These are phyloP conservation scores for Aptenodytes patagonicus DNA, from an alignment of 2,113 vertebrate genomes.

Conservation along the genomic window DNA sequence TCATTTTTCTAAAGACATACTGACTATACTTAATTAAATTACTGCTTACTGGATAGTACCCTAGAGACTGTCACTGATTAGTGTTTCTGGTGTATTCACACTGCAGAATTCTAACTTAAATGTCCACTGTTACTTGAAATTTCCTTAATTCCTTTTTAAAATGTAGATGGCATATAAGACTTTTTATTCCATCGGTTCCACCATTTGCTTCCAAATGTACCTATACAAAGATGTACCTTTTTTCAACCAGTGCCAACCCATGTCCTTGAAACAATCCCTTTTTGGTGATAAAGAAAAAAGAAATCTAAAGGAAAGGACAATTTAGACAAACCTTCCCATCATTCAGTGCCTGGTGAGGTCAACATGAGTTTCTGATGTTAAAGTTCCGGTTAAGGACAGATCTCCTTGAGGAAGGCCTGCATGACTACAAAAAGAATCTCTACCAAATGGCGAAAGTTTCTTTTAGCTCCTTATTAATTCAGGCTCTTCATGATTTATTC, in stretches of 20 bases:
- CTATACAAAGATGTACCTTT: not conserved
- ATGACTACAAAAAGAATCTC: not conserved
- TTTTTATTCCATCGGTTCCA: not conserved
- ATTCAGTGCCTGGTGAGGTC: not conserved
- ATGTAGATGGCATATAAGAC: not conserved
- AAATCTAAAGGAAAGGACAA: not conserved
- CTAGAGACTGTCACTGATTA: not conserved
- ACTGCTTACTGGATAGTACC: not conserved
- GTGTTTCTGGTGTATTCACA: not conserved
- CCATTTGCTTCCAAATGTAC: not conserved
- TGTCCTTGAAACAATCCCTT: not conserved
- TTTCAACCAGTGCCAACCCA: not conserved
- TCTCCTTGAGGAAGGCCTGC: not conserved
- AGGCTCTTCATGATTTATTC: not conserved
- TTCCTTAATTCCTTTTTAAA: not conserved
- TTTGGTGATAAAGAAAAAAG: not conserved
- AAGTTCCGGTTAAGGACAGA: not conserved
- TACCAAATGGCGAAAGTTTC: not conserved
- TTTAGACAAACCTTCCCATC: not conserved
- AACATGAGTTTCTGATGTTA: not conserved
- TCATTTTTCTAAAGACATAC: not conserved
- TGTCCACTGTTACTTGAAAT: not conserved
- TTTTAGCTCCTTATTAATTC: not conserved
- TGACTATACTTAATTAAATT: constrained; percentile 36
- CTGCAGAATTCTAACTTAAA: not conserved